Conservation (phyloP, 2,113 vertebrate genomes). For the Verasper variegatus region DNA sequence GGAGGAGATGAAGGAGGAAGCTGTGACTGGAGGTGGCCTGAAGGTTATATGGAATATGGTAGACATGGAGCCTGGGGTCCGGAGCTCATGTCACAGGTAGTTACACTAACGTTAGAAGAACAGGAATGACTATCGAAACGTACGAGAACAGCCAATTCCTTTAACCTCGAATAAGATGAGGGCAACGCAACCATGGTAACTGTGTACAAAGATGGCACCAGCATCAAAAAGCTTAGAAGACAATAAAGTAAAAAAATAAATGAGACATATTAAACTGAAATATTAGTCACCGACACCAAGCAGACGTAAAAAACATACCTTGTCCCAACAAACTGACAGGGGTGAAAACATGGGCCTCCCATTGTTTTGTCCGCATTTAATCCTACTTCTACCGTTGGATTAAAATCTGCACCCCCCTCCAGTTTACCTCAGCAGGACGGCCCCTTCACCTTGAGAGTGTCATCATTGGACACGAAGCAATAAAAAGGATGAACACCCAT, state of each 20-base stretch:
- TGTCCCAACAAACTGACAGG: no score
- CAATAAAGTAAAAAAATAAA: no score
- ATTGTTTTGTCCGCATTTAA: no score
- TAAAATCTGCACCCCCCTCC: not conserved
- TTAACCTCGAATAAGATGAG: not conserved
- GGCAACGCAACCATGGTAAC: no score
- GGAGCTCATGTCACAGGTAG: not conserved
- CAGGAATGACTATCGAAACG: no score
- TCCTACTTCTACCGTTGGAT: no score
- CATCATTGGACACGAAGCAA: constrained; percentile 52
- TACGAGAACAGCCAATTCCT: not conserved
- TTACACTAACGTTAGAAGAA: not conserved
- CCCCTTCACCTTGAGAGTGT: constrained; percentile 6
- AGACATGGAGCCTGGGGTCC: constrained; percentile 9
- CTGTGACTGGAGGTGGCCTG: constrained; percentile 44
- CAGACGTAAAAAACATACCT: no score
- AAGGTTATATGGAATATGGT: constrained; percentile 36
- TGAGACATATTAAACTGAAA: no score
- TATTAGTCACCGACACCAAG: no score
- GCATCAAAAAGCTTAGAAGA: no score
- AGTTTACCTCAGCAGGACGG: not conserved
- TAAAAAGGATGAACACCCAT: constrained; percentile 52
- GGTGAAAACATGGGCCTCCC: no score
- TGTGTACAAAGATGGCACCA: no score
- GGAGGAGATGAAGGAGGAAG: constrained; percentile 54